Evolutionary conservation across 2,888 invertebrate genomes (phyloP), one percentile per base, ranked within the genome.

Genomic region (Tethea ocularis): DNA sequence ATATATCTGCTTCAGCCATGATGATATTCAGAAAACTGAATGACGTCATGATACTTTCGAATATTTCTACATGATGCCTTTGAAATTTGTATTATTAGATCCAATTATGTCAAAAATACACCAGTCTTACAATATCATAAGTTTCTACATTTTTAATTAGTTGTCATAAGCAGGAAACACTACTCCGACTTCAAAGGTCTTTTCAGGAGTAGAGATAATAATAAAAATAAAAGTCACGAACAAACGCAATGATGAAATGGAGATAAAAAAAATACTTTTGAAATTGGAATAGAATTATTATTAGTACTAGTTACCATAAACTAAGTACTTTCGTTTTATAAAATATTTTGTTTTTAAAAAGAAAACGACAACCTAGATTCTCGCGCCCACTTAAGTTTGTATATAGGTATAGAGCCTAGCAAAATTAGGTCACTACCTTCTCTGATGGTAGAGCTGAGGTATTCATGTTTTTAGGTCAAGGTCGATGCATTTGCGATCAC

Each of bases 391-490:
- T 20, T 46, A n/a, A 20, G 46, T 10, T 46, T 20, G 46, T 20
- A 10, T 46, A 46, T 46, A 20, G 7, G 20, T 46, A 46, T 46
- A 46, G 46, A 61, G 57, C 58, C 58, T 57, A 24, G 36, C 10
- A 54, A 46, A 76, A 71, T 71, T 72, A 62, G 77, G 77, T 75
- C 75, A 70, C 57, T 51, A 57, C 57, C 60, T 61, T 62, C 61
- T 46, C 20, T 20, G 20, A 46, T 46, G 46, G 17, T 17, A 10
- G 46, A n/a, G 46, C 46, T 46, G 46, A 33, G 64, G 60, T 60
- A 64, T 63, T 63, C 60, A 59, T 59, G 61, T 64, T 67, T 67
- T 61, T 63, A 69, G 74, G 74, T 74, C 63, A 77, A 77, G 75
- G 74, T 57, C 63, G 56, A n/a, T 68, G 70, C 72, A 72, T 66